These are phyloP conservation scores for Fistularia tabacaria DNA, from an alignment of 2,797 vertebrate species.

Conservation along the genomic window DNA sequence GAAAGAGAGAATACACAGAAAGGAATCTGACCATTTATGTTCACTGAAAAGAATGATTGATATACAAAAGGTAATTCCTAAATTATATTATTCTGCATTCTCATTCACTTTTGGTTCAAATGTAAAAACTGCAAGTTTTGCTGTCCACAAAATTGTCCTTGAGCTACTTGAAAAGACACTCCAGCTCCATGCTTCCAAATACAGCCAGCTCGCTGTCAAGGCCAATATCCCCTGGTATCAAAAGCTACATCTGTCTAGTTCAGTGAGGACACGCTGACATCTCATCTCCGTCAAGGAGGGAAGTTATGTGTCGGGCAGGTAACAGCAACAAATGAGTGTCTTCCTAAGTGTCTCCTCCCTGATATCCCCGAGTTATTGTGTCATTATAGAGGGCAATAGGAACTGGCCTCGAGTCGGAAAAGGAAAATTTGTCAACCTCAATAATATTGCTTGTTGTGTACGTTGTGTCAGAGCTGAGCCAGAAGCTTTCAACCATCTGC, in stretches of 20 bases:
- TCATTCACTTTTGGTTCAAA: neutral
- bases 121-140: too few relatives aligned
- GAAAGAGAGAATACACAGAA: too few relatives aligned
- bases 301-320: slow-evolving; percentile 34
- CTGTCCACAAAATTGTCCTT: slow-evolving; percentile 25
- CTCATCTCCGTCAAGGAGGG: slow-evolving; percentile 23
- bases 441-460: slow-evolving; percentile 9
- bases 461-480: neutral
- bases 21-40: too few relatives aligned
- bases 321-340: slow-evolving; percentile 44
- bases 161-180: slow-evolving; percentile 2
- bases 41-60: too few relatives aligned
- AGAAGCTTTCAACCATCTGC: slow-evolving; percentile 27
- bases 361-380: slow-evolving; percentile 30
- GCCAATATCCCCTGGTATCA: slow-evolving; percentile 33
- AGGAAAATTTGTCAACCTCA: slow-evolving; percentile 1
- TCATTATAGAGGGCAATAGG: slow-evolving; percentile 20
- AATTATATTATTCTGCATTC: neutral
- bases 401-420: neutral
- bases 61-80: too few relatives aligned
- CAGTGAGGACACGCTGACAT: slow-evolving; percentile 5
- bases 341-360: slow-evolving; percentile 8
- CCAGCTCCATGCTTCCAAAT: slow-evolving; percentile 25
- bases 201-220: slow-evolving; percentile 40
- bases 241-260: slow-evolving; percentile 49